Conservation (phyloP, 1,140 invertebrate species). For the Lepidurus apus region DNA sequence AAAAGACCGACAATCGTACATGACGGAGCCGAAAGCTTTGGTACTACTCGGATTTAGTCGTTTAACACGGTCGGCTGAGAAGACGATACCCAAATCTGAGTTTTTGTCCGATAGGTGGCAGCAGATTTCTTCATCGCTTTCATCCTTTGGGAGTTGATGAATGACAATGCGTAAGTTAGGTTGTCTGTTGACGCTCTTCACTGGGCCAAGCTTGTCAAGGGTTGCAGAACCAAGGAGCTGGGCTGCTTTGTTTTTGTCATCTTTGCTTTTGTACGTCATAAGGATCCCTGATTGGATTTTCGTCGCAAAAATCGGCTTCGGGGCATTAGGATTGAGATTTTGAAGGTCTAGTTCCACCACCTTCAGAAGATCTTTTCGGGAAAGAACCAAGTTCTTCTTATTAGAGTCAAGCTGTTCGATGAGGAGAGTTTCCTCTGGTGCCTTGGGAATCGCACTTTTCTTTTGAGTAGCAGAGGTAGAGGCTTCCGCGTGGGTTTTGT, state of each 20-base stretch:
- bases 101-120: not conserved
- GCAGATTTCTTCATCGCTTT: not conserved
- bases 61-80: too few relatives aligned
- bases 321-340: not conserved
- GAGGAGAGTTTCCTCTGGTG: not conserved
- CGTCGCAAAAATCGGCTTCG: not conserved
- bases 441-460: not conserved
- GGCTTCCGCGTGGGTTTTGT: not conserved
- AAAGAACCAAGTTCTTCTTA: not conserved
- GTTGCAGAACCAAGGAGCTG: not conserved
- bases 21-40: too few relatives aligned
- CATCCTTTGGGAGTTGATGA: not conserved
- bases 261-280: not conserved
- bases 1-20: too few relatives aligned
- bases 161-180: not conserved
- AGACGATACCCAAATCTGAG: too few relatives aligned
- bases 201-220: not conserved
- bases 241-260: not conserved
- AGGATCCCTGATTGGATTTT: not conserved
- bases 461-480: not conserved
- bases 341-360: not conserved
- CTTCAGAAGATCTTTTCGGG: not conserved
- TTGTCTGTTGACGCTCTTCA: not conserved
- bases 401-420: not conserved
- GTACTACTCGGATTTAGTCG: too few relatives aligned